Percentiles rank a stretch among this genome's conserved stretches.
phyloP scores from a whole-genome alignment of 1,140 invertebrate species.

The Gonioctena quinquepunctata region DNA sequence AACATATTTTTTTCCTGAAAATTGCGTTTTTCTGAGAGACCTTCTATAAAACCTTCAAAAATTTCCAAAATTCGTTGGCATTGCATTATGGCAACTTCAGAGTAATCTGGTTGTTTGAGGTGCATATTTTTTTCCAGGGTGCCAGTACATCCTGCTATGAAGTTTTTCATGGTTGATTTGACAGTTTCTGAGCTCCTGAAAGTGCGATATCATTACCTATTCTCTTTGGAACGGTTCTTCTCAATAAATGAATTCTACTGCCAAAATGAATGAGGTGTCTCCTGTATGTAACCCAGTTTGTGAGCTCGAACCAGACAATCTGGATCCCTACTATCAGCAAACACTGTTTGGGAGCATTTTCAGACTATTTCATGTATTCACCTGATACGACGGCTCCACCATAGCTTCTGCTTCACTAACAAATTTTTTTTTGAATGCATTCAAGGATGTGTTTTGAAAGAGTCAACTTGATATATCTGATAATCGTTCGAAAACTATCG shows the following conservation, averaged over 20 bases:
- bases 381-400: too few relatives aligned
- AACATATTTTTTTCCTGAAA: too few relatives aligned
- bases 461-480: neutral
- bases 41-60: too few relatives aligned
- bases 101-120: neutral
- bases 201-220: neutral
- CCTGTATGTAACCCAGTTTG: neutral
- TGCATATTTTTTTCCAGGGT: neutral
- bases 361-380: neutral
- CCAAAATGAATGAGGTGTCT: too few relatives aligned
- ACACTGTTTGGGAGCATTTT: neutral
- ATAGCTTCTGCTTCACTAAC: neutral
- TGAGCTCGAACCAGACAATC: conserved; percentile 1
- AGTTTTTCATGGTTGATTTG: neutral
- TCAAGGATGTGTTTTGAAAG: conserved; percentile 17
- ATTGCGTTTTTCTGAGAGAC: too few relatives aligned
- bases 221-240: neutral
- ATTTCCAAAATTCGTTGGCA: neutral
- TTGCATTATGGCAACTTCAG: neutral
- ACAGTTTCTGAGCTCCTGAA: neutral
- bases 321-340: conserved; percentile 3
- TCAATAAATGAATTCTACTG: conserved; percentile 6
- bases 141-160: conserved; percentile 2
- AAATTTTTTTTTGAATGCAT: conserved; percentile 19
- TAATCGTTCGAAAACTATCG: neutral